phyloP scores from a whole-genome alignment of 2,797 vertebrate species.

The Steatocranus sp. region DNA sequence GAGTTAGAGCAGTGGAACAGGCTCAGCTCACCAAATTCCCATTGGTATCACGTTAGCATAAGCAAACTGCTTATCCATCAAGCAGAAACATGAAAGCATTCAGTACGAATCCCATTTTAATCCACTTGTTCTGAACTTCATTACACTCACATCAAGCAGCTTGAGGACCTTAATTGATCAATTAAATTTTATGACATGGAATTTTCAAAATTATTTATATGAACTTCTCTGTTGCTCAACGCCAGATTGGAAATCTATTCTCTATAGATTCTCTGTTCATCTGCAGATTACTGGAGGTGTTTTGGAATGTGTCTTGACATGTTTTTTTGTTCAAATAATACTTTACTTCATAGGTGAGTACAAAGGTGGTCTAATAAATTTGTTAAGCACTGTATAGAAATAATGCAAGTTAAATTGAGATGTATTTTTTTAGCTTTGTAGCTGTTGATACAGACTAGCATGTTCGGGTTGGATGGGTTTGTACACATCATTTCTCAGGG shows the following conservation, averaged over 20 bases:
- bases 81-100: not conserved
- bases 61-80: not conserved
- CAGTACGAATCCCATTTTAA: not conserved
- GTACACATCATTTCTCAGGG: not conserved
- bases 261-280: not conserved
- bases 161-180: not conserved
- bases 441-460: not conserved
- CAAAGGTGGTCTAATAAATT: not conserved
- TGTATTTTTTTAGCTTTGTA: not conserved
- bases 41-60: not conserved
- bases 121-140: not conserved
- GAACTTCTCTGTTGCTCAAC: not conserved
- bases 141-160: not conserved
- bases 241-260: not conserved
- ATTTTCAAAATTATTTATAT: not conserved
- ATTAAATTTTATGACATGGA: not conserved
- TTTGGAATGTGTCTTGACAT: not conserved
- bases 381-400: not conserved
- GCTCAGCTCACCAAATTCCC: not conserved
- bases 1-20: not conserved
- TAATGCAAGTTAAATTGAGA: not conserved
- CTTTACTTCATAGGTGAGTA: not conserved
- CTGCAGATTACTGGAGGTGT: not conserved
- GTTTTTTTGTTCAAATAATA: not conserved
- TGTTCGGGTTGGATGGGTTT: not conserved